Evolutionary conservation across 2,113 vertebrate species (phyloP), one percentile per base, ranked within the genome.

Genomic region (Dicentrarchus labrax): DNA sequence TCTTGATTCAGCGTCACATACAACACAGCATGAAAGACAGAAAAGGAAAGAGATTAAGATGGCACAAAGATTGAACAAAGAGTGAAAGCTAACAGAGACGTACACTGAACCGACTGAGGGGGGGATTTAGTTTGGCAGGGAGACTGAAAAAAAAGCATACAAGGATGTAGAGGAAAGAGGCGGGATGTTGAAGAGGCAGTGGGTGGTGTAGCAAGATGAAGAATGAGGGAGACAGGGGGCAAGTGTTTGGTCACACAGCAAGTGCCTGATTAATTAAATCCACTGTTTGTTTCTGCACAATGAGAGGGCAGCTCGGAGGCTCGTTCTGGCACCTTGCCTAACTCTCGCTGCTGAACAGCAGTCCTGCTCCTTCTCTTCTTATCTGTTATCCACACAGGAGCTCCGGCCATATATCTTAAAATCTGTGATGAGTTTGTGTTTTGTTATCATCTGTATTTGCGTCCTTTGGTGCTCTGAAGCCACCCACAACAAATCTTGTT

Each of bases 211-310:
- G 54, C 15, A 21, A 72, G 82, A 88, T 86, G 77, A 76, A 86
- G 85, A 89, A 90, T 85, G 53, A 65, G 86, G 73, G 73, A 86
- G 88, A 92, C 86, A 89, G 69, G 70, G 88, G 80, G 70, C 85
- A 89, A 90, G 87, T 92, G 87, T 90, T 87, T 62, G 87, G 88
- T 93, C 85, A 90, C 83, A 83, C 85, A 61, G 87, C 74, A 51
- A 87, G 86, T 43, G 85, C 48, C 80, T 84, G 76, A 90, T 92
- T 93, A 87, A 94, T 93, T 93, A 90, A 89, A 91, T 81, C 86
- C 81, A 76, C 72, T 85, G 88, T 91, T 89, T 89, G 85, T 78
- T 78, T 80, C 78, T 81, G 71, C 77, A 78, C 72, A 86, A 64
- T 65, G 81, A 71, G 77, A 45, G 47, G 77, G 82, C 77, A 60